Percentiles rank a stretch among this genome's conserved stretches.
phyloP scores from a whole-genome alignment of 2,888 invertebrate genomes.

The Eremobia ochroleuca region DNA sequence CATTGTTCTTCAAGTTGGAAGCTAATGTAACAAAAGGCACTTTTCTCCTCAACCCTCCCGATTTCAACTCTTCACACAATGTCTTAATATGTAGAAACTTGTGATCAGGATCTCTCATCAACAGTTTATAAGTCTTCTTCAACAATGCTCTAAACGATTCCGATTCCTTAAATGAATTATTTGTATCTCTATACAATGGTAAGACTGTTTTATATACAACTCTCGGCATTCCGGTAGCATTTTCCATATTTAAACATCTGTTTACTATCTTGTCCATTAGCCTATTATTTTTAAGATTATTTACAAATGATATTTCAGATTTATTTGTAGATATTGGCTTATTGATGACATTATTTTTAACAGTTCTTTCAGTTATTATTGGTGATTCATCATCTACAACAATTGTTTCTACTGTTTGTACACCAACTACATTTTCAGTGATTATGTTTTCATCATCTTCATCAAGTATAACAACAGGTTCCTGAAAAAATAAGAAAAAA shows the following conservation, averaged over 20 bases:
- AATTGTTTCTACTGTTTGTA: constrained; percentile 32
- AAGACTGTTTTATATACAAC: constrained; percentile 76
- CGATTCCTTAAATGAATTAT: constrained; percentile 72
- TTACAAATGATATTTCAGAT: constrained; percentile 51
- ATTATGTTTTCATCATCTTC: constrained; percentile 30
- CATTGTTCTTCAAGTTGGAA: constrained; percentile 53
- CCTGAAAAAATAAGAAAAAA: constrained; percentile 28
- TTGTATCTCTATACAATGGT: constrained; percentile 70
- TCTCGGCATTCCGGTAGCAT: constrained; percentile 74
- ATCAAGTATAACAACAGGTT: constrained; percentile 42
- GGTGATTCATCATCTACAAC: constrained; percentile 52
- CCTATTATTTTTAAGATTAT: constrained; percentile 66
- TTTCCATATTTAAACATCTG: constrained; percentile 73
- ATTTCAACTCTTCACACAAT: constrained; percentile 75
- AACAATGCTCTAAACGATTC: constrained; percentile 69
- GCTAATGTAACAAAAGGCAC: constrained; percentile 76
- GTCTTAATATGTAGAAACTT: constrained; percentile 79
- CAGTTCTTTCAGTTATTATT: background rate
- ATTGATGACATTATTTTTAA: background rate
- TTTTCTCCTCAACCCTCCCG: constrained; percentile 70
- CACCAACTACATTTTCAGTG: background rate
- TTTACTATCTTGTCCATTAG: constrained; percentile 74
- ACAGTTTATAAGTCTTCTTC: constrained; percentile 58
- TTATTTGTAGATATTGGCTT: background rate
- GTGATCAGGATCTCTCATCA: constrained; percentile 72